Evolutionary conservation across 2,113 vertebrate species (phyloP), one percentile per base, ranked within the genome.

Genomic region (Ammodytes marinus): DNA sequence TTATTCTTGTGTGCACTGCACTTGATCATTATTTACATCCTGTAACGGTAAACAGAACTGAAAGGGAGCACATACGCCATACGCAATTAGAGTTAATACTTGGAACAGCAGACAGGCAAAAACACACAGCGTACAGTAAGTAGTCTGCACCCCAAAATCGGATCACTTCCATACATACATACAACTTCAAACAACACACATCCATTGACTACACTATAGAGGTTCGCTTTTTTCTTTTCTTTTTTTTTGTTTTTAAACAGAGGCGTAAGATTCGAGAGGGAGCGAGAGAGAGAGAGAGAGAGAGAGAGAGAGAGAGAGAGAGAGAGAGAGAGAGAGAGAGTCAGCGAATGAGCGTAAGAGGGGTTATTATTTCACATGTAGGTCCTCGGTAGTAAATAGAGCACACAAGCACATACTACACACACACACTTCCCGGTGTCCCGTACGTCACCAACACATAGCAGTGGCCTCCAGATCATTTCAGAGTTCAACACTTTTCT

Each of bases 21-120:
- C 94, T 92, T 95, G 88, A 93, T 86, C 84, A 86, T 95, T 91
- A 92, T 91, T 40, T 90, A 96, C 96, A 97, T 94, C 94, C 90
- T 92, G 89, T 87, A 95, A 96, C 93, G 89, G 87, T 92, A 92
- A 93, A 95, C 93, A 94, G 91, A 95, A 92, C 88, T 89, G 93
- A 94, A 94, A 95, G 94, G 88, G 89, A 92, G 84, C 84, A 96
- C 96, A 95, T 94, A 91, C 94, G 95, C 82, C 95, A 92, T 96
- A 95, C 94, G 97, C 96, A 94, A 95, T 96, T 96, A 96, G 91
- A 27, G 27, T 27, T 93, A 94, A 93, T 91, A 94, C 90, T 91
- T 96, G 94, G 27, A 96, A 97, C 96, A 96, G 96, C 97, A 96
- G 96, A 98, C 96, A 93, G 96, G 96, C 97, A 98, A 96, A 98